These are phyloP conservation scores for Myrmecobius fasciatus DNA, from an alignment of 2,113 vertebrate genomes.

Conservation along the genomic window DNA sequence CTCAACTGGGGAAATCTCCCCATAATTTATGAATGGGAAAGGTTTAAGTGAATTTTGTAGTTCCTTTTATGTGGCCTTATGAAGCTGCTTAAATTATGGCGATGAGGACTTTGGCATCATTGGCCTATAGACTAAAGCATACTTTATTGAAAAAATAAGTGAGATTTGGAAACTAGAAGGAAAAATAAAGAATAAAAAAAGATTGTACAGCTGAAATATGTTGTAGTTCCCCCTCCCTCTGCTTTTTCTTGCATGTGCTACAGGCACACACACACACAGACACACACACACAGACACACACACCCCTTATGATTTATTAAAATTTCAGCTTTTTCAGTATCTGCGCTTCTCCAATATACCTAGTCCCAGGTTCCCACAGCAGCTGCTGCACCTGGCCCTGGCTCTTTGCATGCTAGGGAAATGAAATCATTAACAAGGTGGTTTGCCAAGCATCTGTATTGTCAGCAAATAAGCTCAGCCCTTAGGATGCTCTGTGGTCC, in stretches of 20 bases:
- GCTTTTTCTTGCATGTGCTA: not conserved
- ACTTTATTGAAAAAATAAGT: constrained; percentile 31
- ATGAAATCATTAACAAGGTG: not conserved
- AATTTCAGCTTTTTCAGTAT: not conserved
- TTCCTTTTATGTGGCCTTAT: constrained; percentile 60
- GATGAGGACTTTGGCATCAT: constrained; percentile 38
- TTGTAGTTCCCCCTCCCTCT: constrained; percentile 19
- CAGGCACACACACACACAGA: not conserved
- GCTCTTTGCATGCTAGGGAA: not conserved
- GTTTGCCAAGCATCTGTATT: not conserved
- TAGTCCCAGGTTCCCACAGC: not conserved
- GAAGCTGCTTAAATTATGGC: constrained; percentile 49
- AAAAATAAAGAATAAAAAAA: not conserved
- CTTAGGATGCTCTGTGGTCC: not conserved
- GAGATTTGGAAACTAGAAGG: constrained; percentile 16
- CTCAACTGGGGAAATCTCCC: constrained; percentile 56
- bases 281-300: not conserved
- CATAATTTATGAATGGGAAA: constrained; percentile 67
- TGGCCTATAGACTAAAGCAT: not conserved
- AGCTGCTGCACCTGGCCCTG: not conserved
- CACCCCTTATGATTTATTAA: not conserved
- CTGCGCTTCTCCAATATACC: not conserved
- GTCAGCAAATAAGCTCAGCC: not conserved
- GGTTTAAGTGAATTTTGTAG: constrained; percentile 64
- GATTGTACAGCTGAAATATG: not conserved